phyloP scores from a whole-genome alignment of 2,797 vertebrate species.

The Sebastes reedi region DNA sequence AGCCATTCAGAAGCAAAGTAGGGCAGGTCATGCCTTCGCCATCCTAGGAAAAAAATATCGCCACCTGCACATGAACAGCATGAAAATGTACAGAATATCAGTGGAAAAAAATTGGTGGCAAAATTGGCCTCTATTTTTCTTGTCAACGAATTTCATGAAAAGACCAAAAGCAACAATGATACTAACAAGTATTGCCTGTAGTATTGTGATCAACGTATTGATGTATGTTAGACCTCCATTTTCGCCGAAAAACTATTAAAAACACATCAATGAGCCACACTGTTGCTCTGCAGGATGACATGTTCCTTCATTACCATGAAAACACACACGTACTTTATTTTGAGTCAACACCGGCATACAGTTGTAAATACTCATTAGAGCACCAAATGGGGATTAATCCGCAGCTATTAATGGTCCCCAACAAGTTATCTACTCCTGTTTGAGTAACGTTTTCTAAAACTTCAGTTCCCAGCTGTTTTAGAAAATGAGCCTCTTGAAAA shows the following conservation, averaged over 20 bases:
- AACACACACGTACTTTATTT: no score
- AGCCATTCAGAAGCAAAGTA: background rate
- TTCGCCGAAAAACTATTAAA: background rate
- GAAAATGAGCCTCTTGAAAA: no score
- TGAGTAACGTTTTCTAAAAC: no score
- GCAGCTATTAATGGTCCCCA: fast-evolving
- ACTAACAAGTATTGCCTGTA: background rate
- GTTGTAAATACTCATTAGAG: no score
- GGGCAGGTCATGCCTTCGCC: background rate
- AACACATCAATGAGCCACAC: background rate
- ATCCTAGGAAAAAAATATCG: background rate
- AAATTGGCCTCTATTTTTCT: background rate
- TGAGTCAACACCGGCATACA: no score
- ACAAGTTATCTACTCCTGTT: no score
- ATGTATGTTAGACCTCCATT: no score
- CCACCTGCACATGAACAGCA: background rate
- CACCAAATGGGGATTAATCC: no score
- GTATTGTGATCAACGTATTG: no score
- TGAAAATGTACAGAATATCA: background rate
- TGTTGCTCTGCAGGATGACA: background rate
- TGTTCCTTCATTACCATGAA: no score
- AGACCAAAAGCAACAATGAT: background rate
- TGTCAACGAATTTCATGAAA: background rate
- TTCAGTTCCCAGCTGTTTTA: no score
- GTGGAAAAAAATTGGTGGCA: background rate